These are phyloP conservation scores for Agrotis segetum DNA, from an alignment of 2,888 invertebrate species.

Conservation along the genomic window DNA sequence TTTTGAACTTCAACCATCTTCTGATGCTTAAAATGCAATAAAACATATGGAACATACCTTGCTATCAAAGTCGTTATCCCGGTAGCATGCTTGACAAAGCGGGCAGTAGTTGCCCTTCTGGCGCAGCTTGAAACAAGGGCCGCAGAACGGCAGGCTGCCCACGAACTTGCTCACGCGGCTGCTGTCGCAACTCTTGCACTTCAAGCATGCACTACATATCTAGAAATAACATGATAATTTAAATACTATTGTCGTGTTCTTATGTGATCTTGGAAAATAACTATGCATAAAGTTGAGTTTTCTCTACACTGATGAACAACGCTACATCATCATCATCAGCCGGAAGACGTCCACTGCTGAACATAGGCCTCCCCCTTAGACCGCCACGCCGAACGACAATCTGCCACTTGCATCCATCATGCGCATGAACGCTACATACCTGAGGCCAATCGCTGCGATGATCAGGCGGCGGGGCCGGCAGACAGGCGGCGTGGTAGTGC, in stretches of 20 bases:
- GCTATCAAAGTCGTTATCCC: constrained; percentile 97
- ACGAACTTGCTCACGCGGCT: constrained; percentile 95
- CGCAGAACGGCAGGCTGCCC: constrained; percentile 96
- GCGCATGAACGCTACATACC: constrained; percentile 65
- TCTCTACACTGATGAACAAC: background rate
- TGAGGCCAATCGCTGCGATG: constrained; percentile 88
- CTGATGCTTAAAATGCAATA: background rate
- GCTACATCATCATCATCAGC: constrained; percentile 1
- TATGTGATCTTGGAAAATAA: background rate
- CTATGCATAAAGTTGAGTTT: too few species aligned
- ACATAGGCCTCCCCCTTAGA: too few species aligned
- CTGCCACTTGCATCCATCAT: too few species aligned
- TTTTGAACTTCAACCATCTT: too few species aligned
- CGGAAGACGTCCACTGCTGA: too few species aligned
- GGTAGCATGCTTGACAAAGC: constrained; percentile 97
- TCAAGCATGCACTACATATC: constrained; percentile 94
- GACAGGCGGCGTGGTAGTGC: constrained; percentile 95
- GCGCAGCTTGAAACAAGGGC: constrained; percentile 95
- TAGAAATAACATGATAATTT: constrained; percentile 71
- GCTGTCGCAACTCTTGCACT: constrained; percentile 97
- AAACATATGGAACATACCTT: constrained; percentile 88
- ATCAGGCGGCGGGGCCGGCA: constrained; percentile 92
- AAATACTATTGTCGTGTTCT: background rate
- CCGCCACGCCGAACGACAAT: too few species aligned
- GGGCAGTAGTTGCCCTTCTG: constrained; percentile 98